Evolutionary conservation across 1,140 invertebrate genomes (phyloP).

Genomic region (Tetramorium parvispinum): DNA sequence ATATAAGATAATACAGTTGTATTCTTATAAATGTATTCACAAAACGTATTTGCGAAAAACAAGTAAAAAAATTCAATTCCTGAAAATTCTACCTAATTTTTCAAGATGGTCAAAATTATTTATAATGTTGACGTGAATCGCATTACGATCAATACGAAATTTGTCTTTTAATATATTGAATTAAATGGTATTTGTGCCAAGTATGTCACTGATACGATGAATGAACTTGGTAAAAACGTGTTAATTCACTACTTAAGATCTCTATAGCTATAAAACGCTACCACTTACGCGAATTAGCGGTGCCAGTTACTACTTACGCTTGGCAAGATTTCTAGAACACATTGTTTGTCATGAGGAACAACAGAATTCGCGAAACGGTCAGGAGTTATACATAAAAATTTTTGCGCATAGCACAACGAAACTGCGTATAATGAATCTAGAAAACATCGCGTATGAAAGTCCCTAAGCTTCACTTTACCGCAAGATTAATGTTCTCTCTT

Average conservation of each 20-base stretch:
- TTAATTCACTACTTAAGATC: slow-evolving; percentile 9
- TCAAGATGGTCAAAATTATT: background rate
- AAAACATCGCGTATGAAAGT: background rate
- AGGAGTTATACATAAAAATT: background rate
- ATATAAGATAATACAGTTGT: background rate
- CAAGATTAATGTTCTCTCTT: slow-evolving; percentile 29
- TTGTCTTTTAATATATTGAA: background rate
- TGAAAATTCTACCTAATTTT: background rate
- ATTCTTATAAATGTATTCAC: background rate
- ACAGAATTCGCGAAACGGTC: background rate
- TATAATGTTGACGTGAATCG: background rate
- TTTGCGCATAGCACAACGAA: background rate
- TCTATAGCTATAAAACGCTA: slow-evolving; percentile 7
- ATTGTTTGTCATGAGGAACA: background rate
- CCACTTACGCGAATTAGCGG: slow-evolving; percentile 3
- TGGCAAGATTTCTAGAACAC: slow-evolving; percentile 42
- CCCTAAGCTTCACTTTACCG: background rate
- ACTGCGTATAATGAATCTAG: background rate
- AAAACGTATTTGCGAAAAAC: background rate
- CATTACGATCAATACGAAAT: background rate
- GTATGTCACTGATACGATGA: background rate
- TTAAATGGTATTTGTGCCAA: slow-evolving; percentile 20
- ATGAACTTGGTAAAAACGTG: slow-evolving; percentile 21
- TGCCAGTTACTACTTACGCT: slow-evolving; percentile 31
- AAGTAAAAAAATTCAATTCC: background rate